These are phyloP conservation scores for Anagrus nilaparvatae DNA, from an alignment of 1,140 invertebrate species.

Conservation along the genomic window DNA sequence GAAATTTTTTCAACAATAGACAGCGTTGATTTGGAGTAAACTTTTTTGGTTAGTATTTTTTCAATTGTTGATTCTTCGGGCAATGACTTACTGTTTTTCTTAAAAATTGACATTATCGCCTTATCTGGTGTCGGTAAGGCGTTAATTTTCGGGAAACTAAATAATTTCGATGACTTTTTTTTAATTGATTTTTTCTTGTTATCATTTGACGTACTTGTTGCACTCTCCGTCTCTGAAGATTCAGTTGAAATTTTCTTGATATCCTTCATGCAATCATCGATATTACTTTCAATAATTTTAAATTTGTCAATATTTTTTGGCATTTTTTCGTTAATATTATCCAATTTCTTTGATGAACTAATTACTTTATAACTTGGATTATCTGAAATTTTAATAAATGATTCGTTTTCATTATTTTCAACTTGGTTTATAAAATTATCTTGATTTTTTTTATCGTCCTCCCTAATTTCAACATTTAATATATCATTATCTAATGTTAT, in stretches of 20 bases:
- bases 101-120: too few relatives aligned
- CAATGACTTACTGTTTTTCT: background rate
- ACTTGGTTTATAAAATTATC: background rate
- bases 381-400: background rate
- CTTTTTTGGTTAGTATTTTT: too few relatives aligned
- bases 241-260: slow-evolving; percentile 5
- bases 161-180: slow-evolving; percentile 13
- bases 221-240: slow-evolving; percentile 7
- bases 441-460: background rate
- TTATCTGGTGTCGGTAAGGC: too few relatives aligned
- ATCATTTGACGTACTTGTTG: slow-evolving; percentile 4
- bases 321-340: too few relatives aligned
- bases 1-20: too few relatives aligned
- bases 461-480: background rate
- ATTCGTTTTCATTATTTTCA: background rate
- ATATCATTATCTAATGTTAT: slow-evolving; percentile 5
- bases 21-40: too few relatives aligned
- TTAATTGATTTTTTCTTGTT: slow-evolving; percentile 15
- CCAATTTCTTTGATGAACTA: too few relatives aligned
- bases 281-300: background rate
- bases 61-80: background rate
- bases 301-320: slow-evolving; percentile 1
- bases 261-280: slow-evolving; percentile 12
- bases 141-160: too few relatives aligned
- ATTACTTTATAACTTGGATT: too few relatives aligned